Evolutionary conservation across 2,888 invertebrate species (phyloP), one percentile per base, ranked within the genome.

Genomic region (Macrophya alboannulata): DNA sequence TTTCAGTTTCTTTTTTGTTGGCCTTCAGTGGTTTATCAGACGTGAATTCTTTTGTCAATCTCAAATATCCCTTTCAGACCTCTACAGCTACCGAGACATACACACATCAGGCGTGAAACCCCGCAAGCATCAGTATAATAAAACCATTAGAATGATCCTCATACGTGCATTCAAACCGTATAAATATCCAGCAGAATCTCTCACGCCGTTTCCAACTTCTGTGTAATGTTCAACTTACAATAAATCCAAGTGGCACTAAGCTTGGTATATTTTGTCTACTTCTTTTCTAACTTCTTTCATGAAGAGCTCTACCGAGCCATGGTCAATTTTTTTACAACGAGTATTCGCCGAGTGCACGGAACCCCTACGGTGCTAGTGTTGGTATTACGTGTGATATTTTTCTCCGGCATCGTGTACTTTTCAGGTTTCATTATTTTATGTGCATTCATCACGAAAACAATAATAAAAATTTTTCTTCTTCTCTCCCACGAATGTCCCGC

Each of bases 101-200:
- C 82, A 65, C 82, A 37, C 82, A 68, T 68, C 65, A 48, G 45
- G 62, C 79, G 62, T 59, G 79, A 86, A 88, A 84, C 87, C 86
- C 81, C 43, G 74, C 84, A 71, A 83, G 86, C 92, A 92, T 92
- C 91, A 90, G 93, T 92, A 93, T 93, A 93, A 93, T 93, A 93
- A 93, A 93, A 93, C 93, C 93, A 93, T 93, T 93, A 93, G 93
- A 91, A 90, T 93, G 93, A 93, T 93, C 93, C 93, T 92, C 93
- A 91, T 93, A 91, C 91, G 93, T 90, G 93, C 92, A 93, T 93
- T 93, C 93, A 92, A 93, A 93, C 91, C 92, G 92, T 92, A 93
- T 93, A 93, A 93, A 93, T 93, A 93, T 93, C 93, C 90, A 90
- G 90, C 89, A 90, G 91, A 92, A 93, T 92, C 92, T 92, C 92